A percentile compares a stretch with the other conserved stretches of the same genome.
Evolutionary conservation across 2,888 invertebrate species (phyloP).

Genomic region (Plebejus melissa): DNA sequence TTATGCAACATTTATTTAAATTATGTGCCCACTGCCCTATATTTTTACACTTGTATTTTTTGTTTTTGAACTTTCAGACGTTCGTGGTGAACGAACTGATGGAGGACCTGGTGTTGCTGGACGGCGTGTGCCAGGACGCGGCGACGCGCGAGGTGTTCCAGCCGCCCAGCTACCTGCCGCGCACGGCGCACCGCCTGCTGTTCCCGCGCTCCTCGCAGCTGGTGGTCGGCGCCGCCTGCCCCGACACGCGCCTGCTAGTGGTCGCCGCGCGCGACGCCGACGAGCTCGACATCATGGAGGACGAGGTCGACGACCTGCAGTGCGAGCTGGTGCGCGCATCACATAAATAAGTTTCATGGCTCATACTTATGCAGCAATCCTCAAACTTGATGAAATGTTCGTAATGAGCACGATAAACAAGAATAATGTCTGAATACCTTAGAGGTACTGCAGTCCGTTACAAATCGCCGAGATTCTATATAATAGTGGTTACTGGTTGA

Average conservation of each 20-base stretch:
- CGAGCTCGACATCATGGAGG: slow-evolving; percentile 72
- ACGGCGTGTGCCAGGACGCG: slow-evolving; percentile 76
- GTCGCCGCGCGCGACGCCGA: slow-evolving; percentile 67
- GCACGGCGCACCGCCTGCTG: slow-evolving; percentile 66
- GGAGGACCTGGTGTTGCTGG: slow-evolving; percentile 77
- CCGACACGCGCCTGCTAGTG: slow-evolving; percentile 66
- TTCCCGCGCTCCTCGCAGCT: slow-evolving; percentile 67
- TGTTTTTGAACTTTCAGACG: slow-evolving; percentile 43
- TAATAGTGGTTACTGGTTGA: background rate
- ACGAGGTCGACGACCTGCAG: slow-evolving; percentile 64
- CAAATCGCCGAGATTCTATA: background rate
- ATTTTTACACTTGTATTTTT: too few species aligned
- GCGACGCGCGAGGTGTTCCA: slow-evolving; percentile 74
- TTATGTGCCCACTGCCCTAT: too few species aligned
- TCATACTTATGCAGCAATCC: background rate
- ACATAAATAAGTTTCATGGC: background rate
- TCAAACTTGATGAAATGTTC: background rate
- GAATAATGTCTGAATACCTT: too few species aligned
- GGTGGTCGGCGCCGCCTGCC: slow-evolving; percentile 53
- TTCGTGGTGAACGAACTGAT: slow-evolving; percentile 77
- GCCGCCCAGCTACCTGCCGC: slow-evolving; percentile 79
- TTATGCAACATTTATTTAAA: too few species aligned
- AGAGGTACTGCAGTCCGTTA: too few species aligned
- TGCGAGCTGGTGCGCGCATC: slow-evolving; percentile 57
- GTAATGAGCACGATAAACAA: too few species aligned